Base-by-base conservation (phyloP, 2,888 invertebrate species). In the Agrotis exclamationis region DNA sequence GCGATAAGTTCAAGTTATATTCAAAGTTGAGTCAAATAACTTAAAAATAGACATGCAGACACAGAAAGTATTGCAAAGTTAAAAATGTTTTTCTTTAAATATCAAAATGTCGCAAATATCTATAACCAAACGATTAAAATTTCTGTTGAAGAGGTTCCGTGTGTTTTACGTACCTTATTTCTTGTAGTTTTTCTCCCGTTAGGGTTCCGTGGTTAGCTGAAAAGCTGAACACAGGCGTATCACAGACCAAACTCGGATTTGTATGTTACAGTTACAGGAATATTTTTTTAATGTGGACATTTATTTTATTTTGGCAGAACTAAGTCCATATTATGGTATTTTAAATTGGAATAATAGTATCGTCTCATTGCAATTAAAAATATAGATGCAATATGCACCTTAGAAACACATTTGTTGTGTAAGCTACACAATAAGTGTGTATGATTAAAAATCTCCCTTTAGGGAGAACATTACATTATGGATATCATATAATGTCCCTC, bases 51-150 rank as follows among this genome's bases (percentile, higher is more conserved):
- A 53, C 78, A 85, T 78, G 78, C 77, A 28, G 24, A 69, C 66
- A 74, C 28, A 47, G 4, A 74, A 44, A 72, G 71, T 50, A 74
- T 75, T 85, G 80, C 84, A 85, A 76, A 75, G 70, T 80, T 84
- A 80, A 70, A 77, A 80, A 68, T 13, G 74, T 63, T 63, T 51
- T 28, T 3, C n/a, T 28, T 11, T 45, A 33, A 20, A 33, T 11
- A 20, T 51, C n/a, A 22, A 20, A 59, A 50, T 0, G 1, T 48
- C 18, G 56, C 24, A 53, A 62, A 54, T 58, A 60, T 72, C 67
- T 20, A 57, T 70, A 79, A 68, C 82, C 82, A 83, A 85, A 71
- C 59, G 33, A 48, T 54, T 45, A 20, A n/a, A 3, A 13, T 33
- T 48, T 13, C 24, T 18, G n/a, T 9, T 53, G n/a, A 3, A 44